These are phyloP conservation scores for Microctonus aethiopoides DNA, from an alignment of 2,888 invertebrate species.

Conservation along the genomic window DNA sequence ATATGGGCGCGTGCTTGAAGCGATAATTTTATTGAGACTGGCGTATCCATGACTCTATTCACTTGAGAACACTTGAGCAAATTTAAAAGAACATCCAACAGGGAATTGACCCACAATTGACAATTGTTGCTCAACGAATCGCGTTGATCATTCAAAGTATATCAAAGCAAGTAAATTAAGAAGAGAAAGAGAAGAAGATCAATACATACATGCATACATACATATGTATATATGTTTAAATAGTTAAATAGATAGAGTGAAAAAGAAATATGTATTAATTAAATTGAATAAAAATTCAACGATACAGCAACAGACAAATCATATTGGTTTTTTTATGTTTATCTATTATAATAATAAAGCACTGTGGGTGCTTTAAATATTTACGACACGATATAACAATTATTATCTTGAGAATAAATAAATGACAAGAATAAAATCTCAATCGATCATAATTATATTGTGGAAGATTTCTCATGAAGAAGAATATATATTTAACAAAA, in stretches of 20 bases:
- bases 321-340: not conserved
- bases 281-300: constrained; percentile 2
- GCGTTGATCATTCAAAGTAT: constrained; percentile 10
- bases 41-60: constrained; percentile 41
- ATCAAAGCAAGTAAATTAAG: not conserved
- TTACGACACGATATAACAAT: not conserved
- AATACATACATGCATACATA: not conserved
- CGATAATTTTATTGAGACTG: not conserved
- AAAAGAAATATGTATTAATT: not conserved
- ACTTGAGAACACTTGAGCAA: constrained; percentile 41
- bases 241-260: no score
- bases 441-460: not conserved
- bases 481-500: not conserved
- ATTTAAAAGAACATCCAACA: constrained; percentile 42
- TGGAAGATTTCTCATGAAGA: not conserved
- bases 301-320: not conserved
- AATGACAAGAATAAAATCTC: not conserved
- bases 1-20: not conserved
- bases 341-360: not conserved
- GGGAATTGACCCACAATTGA: constrained; percentile 41
- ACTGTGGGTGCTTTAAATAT: not conserved
- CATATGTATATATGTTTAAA: not conserved
- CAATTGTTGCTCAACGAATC: constrained; percentile 35
- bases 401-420: not conserved
- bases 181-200: not conserved